Evolutionary conservation across 2,888 invertebrate species (phyloP), one percentile per base, ranked within the genome.

Genomic region (Clistopyga incitator): DNA sequence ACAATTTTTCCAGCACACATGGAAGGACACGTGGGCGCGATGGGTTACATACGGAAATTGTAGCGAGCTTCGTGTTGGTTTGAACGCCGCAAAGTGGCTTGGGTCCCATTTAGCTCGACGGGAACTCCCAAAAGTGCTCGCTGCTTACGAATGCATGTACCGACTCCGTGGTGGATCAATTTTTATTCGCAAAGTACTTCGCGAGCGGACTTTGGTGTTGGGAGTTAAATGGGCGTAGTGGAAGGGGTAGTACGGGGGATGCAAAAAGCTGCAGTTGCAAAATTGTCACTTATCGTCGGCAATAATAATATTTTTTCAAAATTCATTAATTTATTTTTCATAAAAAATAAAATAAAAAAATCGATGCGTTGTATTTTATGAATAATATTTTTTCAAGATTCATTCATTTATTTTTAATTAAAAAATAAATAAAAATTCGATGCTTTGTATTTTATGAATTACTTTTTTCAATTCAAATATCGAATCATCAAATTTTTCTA

Each of bases 91-190:
- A 87, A 87, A 87, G 87, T 87, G 87, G 85, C 84, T 84, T 82
- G 87, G 82, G 87, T 84, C 85, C 67, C 85, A 82, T 87, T 87
- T 84, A 86, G 82, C 84, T 59, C 82, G 81, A 82, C 81, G 83
- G 87, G 87, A 87, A 87, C 86, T 87, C 87, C 87, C 87, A 87
- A 87, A 87, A 87, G 87, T 87, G 87, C 86, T 80, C 61, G 54
- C 34, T 82, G 74, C 78, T 87, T 84, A 84, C 78, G 78, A 86
- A 87, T 87, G 77, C 82, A 87, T 85, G 82, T 68, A 78, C 64
- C 67, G 70, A 42, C 50, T 71, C 76, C 54, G 34, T 78, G 79
- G 70, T 47, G 70, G 72, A 84, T 85, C 84, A 84, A 87, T 85
- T 86, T 84, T 82, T 80, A 85, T 85, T 82, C 75, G 84, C 59